Conservation (phyloP, 2,797 vertebrate species). For the Craterocephalus amniculus region DNA sequence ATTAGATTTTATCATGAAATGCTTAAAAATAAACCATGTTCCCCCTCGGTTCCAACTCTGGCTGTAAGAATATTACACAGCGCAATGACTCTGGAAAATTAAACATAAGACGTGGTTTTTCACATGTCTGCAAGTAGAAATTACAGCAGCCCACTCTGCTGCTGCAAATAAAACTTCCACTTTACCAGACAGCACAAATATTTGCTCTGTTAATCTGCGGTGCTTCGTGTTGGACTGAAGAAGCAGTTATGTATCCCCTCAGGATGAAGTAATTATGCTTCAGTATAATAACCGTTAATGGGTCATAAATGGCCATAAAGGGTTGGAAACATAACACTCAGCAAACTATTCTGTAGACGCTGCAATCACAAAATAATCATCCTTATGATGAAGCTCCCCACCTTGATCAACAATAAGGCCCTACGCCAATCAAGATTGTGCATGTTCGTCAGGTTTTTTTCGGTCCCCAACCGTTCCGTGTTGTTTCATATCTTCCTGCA, state of each 20-base stretch:
- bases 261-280: constrained; percentile 32
- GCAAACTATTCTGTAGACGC: constrained; percentile 52
- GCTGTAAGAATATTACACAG: not conserved
- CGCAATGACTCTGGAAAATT: constrained; percentile 9
- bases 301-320: constrained; percentile 35
- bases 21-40: not conserved
- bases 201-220: constrained; percentile 44
- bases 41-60: constrained; percentile 4
- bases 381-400: constrained; percentile 26
- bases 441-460: constrained; percentile 7
- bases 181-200: constrained; percentile 51
- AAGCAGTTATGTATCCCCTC: constrained; percentile 35
- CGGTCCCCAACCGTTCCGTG: constrained; percentile 16
- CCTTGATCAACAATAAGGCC: constrained; percentile 43
- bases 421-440: constrained; percentile 25
- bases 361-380: constrained; percentile 43
- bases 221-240: constrained; percentile 18
- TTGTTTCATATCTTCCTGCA: constrained; percentile 51
- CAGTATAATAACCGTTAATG: constrained; percentile 50
- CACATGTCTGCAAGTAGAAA: constrained; percentile 20
- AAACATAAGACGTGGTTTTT: constrained; percentile 40
- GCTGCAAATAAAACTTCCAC: constrained; percentile 37
- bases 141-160: constrained; percentile 34
- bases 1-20: not conserved
- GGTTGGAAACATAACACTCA: constrained; percentile 38